Evolutionary conservation across 2,797 vertebrate species (phyloP).

Genomic region (Mus minutoides): DNA sequence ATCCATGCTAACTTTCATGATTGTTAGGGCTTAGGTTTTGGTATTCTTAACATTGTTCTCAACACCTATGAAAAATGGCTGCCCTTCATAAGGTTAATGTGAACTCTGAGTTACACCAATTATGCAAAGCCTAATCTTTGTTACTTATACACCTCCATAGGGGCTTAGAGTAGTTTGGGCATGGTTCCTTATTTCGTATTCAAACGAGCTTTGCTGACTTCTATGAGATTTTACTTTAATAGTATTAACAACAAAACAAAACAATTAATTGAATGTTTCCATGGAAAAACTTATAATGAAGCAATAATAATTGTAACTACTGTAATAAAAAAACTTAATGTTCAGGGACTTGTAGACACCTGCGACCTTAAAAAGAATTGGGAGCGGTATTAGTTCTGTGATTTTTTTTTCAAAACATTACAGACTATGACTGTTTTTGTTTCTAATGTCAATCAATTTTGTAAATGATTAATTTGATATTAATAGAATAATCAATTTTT

Average conservation of each 20-base stretch:
- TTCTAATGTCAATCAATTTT: not conserved
- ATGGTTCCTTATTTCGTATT: conserved; percentile 61
- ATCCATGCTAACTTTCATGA: conserved; percentile 80
- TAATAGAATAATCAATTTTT: conserved; percentile 11
- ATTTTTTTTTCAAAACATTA: not conserved
- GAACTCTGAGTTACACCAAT: conserved; percentile 78
- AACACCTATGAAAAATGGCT: conserved; percentile 79
- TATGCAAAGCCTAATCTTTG: conserved; percentile 80
- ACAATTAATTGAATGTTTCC: conserved; percentile 67
- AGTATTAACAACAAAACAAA: conserved; percentile 72
- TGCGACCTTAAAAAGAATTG: conserved; percentile 55
- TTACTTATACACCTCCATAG: conserved; percentile 77
- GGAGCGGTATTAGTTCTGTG: conserved; percentile 30
- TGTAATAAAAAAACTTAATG: conserved; percentile 69
- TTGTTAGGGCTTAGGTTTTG: conserved; percentile 78
- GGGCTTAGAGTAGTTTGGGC: conserved; percentile 55
- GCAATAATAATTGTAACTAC: conserved; percentile 57
- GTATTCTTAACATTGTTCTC: conserved; percentile 75
- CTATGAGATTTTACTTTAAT: conserved; percentile 60
- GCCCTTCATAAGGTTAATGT: conserved; percentile 82
- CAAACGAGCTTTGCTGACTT: conserved; percentile 65
- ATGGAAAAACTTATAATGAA: conserved; percentile 67
- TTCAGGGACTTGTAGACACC: conserved; percentile 14
- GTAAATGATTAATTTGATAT: not conserved
- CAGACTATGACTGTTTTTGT: not conserved